Evolutionary conservation across 2,888 invertebrate species (phyloP), one percentile per base, ranked within the genome.

Genomic region (Tetheella fluctuosa): DNA sequence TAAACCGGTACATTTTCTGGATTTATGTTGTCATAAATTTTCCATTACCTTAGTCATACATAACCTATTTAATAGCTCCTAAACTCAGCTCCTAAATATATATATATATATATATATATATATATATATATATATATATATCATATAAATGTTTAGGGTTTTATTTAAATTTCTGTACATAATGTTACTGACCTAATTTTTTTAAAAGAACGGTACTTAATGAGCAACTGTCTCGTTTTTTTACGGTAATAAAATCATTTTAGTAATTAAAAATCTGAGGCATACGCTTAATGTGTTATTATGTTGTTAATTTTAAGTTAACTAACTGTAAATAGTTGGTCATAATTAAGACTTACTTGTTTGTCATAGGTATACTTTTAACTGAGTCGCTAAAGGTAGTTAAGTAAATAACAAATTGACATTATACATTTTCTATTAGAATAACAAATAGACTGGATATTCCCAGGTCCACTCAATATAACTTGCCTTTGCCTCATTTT

Each of bases 221-320:
- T 59, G 60, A 59, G 54, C 68, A 70, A 72, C 65, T 55, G 67
- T 69, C 23, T 57, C 54, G 61, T 62, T 52, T 20, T 37, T 61
- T 52, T 62, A 61, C n/a, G 25, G 66, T 60, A 61, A 64, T 20
- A 20, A 37, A 37, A 25, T 53, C 23, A 34, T 23, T 15, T 59
- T 54, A 64, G 8, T 54, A 64, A n/a, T 53, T 53, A 23, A n/a
- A 25, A 28, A 53, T 23, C 20, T n/a, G 48, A 20, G 20, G 20
- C n/a, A n/a, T n/a, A n/a, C n/a, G 39, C n/a, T 2, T 20, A 48
- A 20, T 48, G 20, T 20, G n/a, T 48, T 20, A 17, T 17, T 42
- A 17, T 42, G n/a, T 42, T 6, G 17, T 48, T 48, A 8, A 20
- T 48, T 48, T 48, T 20, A 20, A 48, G 20, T 48, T 20, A 17